A percentile compares a stretch with the other conserved stretches of the same genome.
These are phyloP conservation scores for Sebastes steindachneri DNA, from an alignment of 2,797 vertebrate species.

Conservation along the genomic window DNA sequence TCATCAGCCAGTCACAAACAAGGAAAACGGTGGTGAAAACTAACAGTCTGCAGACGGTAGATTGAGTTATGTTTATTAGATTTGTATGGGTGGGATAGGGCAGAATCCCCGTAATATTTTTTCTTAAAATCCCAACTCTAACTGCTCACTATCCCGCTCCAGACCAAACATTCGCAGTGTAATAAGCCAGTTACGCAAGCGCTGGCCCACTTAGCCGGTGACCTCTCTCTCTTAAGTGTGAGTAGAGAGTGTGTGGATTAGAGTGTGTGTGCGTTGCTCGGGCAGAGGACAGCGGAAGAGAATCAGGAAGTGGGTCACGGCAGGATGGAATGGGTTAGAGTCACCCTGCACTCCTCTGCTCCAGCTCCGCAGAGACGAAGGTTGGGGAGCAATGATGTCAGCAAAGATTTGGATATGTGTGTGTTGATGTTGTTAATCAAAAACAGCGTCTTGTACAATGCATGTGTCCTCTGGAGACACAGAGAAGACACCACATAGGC, in stretches of 20 bases:
- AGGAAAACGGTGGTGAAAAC: background rate
- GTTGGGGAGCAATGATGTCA: constrained; percentile 2
- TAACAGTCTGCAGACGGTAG: background rate
- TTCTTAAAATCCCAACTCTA: background rate
- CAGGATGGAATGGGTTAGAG: constrained; percentile 73
- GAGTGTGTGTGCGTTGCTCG: background rate
- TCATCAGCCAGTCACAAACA: background rate
- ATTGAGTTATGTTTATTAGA: background rate
- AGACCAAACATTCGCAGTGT: constrained; percentile 30
- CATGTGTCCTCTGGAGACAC: background rate
- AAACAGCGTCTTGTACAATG: constrained; percentile 6
- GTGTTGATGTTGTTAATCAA: background rate
- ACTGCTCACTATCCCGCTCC: constrained; percentile 7
- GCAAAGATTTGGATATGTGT: constrained; percentile 4
- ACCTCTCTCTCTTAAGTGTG: constrained; percentile 34
- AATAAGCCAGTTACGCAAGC: constrained; percentile 65
- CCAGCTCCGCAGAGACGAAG: constrained; percentile 9
- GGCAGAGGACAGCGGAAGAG: constrained; percentile 34
- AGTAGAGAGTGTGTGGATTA: constrained; percentile 27
- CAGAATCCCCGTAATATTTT: background rate
- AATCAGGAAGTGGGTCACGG: constrained; percentile 64
- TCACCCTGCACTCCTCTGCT: constrained; percentile 33
- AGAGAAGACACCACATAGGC: background rate
- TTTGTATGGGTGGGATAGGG: background rate
- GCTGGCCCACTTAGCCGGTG: constrained; percentile 50